Base-by-base conservation (phyloP, 2,113 vertebrate genomes). In the Ptilonorhynchus violaceus region DNA sequence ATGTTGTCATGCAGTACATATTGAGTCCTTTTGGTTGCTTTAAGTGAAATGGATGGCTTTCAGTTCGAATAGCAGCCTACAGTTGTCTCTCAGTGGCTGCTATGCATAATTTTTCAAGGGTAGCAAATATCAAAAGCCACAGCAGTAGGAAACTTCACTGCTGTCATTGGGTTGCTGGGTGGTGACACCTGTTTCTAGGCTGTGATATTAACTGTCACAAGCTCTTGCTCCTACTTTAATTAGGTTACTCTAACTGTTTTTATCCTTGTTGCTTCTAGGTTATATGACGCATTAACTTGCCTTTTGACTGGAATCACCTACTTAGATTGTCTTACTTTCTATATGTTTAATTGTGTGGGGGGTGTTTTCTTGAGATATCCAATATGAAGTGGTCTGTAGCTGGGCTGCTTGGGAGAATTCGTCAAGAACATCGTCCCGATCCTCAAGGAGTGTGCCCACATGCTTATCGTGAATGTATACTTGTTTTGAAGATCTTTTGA, bases 131-230 rank as follows among this genome's bases (percentile, higher is more conserved):
- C 33, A 52, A 55, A 96, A 94, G 68, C 23, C 18, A 15, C 28
- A 72, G 81, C 59, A 69, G 3, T 3, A 60, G 49, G 24, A 72
- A 79, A 31, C 39, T 44, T 94, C 28, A 3, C 10, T 77, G 33
- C 42, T 92, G 63, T 75, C 27, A 3, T 18, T 53, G 46, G 10
- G 27, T 79, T 90, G 59, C 72, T 84, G 47, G 20, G 39, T 63
- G 42, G 60, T 77, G 78, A 77, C 60, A 74, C 63, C 84, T 92
- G 47, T 94, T 93, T 91, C 58, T 75, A 27, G 52, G 27, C 58
- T 86, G 35, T 53, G 64, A 39, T 50, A 53, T n/a, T 77, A 53
- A 17, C 47, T 87, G 72, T 77, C 22, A 21, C 52, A 63, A 49
- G 64, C 74, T 80, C 41, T 66, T 60, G 33, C n/a, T 93, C 11